Percentiles rank a stretch among this genome's conserved stretches.
These are phyloP conservation scores for Pogonus chalceus DNA, from an alignment of 1,140 invertebrate genomes.

Conservation along the genomic window DNA sequence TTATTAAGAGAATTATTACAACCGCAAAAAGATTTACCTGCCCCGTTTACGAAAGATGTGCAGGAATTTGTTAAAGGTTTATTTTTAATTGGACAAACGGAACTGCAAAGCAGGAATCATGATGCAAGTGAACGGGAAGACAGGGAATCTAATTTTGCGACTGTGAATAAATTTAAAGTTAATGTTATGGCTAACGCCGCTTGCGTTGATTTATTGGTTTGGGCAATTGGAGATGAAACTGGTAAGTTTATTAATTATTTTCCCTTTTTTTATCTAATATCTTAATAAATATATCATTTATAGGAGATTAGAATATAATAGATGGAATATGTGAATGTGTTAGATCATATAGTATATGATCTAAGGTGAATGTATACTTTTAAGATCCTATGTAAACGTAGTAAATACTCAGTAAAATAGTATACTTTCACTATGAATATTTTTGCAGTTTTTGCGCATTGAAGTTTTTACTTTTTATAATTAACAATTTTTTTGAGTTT, in stretches of 20 bases:
- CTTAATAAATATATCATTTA: no score
- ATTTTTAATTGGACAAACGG: conserved; percentile 86
- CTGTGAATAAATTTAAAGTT: conserved; percentile 86
- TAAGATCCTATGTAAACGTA: no score
- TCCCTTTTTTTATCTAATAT: no score
- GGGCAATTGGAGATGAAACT: conserved; percentile 94
- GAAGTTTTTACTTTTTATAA: no score
- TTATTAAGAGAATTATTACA: conserved; percentile 83
- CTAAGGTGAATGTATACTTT: no score
- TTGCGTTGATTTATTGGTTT: conserved; percentile 93
- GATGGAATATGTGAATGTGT: no score
- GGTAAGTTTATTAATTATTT: conserved; percentile 46
- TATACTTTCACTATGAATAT: no score
- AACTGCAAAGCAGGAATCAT: conserved; percentile 73
- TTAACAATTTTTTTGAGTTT: no score
- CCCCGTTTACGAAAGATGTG: conserved; percentile 87
- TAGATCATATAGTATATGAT: no score
- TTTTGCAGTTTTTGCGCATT: no score
- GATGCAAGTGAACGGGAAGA: conserved; percentile 73
- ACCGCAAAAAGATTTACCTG: conserved; percentile 78
- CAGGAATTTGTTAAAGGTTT: conserved; percentile 75
- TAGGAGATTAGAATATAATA: not conserved
- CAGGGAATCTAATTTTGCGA: conserved; percentile 62
- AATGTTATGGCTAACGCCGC: conserved; percentile 95
- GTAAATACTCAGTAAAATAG: no score